These are phyloP conservation scores for Petrocephalus schoutedeni DNA, from an alignment of 2,797 vertebrate genomes.

Conservation along the genomic window DNA sequence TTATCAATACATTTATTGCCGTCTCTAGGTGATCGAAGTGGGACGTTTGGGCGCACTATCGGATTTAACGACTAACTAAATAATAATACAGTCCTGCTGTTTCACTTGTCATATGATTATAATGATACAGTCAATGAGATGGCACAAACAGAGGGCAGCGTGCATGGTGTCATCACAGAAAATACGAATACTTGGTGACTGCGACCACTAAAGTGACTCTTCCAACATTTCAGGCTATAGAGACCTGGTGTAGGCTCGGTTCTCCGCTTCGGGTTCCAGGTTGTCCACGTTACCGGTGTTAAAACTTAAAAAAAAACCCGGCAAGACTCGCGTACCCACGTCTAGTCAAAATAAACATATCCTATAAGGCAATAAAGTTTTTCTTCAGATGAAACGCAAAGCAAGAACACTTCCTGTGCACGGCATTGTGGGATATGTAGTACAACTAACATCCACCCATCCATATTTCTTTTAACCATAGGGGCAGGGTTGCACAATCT, in stretches of 20 bases:
- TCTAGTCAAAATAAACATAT: neutral
- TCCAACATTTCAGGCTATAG: neutral
- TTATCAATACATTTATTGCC: neutral
- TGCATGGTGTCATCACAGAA: neutral
- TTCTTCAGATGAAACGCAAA: neutral
- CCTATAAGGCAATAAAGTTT: constrained; percentile 14
- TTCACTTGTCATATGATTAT: neutral
- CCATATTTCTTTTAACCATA: neutral
- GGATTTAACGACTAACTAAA: neutral
- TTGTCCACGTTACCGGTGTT: constrained; percentile 12
- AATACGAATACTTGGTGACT: no score
- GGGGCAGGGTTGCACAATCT: no score
- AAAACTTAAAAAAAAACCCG: constrained; percentile 15
- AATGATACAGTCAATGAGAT: neutral
- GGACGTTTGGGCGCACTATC: neutral
- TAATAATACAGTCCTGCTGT: neutral
- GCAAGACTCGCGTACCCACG: constrained; percentile 15
- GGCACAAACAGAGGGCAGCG: neutral
- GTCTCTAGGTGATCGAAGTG: neutral
- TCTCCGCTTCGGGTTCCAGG: constrained; percentile 6
- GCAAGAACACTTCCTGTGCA: constrained; percentile 11
- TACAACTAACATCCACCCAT: neutral
- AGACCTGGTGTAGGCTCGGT: neutral
- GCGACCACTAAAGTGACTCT: neutral
- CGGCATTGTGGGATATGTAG: constrained; percentile 36